phyloP scores from a whole-genome alignment of 2,888 invertebrate genomes.

The Copidosoma aretas region DNA sequence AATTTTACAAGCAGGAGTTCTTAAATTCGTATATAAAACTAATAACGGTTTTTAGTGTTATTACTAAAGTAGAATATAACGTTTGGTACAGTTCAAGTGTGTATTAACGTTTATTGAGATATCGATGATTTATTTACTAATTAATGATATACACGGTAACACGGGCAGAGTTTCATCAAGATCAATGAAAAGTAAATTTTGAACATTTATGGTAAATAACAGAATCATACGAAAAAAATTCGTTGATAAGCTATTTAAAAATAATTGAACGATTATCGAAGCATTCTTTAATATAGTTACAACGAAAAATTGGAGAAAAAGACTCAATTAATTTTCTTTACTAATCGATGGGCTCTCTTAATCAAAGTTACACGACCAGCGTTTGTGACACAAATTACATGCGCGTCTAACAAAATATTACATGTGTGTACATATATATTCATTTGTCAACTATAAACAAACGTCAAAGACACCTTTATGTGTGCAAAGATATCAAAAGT shows the following conservation, averaged over 20 bases:
- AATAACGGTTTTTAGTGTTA: constrained; percentile 3
- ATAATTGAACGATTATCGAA: too few relatives aligned
- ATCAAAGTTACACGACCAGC: constrained; percentile 21
- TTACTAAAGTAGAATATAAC: constrained; percentile 21
- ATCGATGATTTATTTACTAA: constrained; percentile 15
- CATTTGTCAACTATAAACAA: constrained; percentile 15
- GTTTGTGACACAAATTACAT: constrained; percentile 17
- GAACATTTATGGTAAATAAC: too few relatives aligned
- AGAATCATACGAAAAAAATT: too few relatives aligned
- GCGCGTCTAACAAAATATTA: constrained; percentile 24
- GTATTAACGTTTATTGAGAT: constrained; percentile 27
- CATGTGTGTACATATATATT: constrained; percentile 13
- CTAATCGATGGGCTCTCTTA: background rate
- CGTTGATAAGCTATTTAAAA: too few relatives aligned
- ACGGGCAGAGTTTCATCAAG: too few relatives aligned
- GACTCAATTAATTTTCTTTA: too few relatives aligned
- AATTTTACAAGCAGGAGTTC: constrained; percentile 14
- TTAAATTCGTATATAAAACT: constrained; percentile 3
- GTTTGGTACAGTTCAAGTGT: constrained; percentile 17
- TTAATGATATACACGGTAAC: too few relatives aligned
- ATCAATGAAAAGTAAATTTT: too few relatives aligned
- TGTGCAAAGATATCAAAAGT: constrained; percentile 18
- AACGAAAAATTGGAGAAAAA: too few relatives aligned
- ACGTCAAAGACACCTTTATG: constrained; percentile 20
- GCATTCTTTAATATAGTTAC: too few relatives aligned